Evolutionary conservation across 2,888 invertebrate species (phyloP).

Genomic region (Epirrhoe tristata): DNA sequence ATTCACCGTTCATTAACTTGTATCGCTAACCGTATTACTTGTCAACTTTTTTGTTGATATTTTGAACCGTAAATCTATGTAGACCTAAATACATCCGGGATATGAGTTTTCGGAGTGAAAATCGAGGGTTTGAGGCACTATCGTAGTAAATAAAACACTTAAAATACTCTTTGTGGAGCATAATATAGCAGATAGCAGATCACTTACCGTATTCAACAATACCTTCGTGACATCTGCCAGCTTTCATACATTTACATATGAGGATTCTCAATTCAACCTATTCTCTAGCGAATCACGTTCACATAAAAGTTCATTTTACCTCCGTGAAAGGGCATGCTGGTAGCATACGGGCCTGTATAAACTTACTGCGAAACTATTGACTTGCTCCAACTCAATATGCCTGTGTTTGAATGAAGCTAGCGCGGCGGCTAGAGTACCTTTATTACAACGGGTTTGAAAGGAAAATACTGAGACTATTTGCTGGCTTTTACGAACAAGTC

Average conservation of each 20-base stretch:
- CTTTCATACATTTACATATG: neutral
- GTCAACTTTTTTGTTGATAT: no score
- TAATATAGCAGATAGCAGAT: no score
- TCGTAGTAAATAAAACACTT: no score
- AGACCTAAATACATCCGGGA: no score
- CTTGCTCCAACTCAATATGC: slow-evolving; percentile 25
- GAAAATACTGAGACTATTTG: neutral
- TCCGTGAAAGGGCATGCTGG: neutral
- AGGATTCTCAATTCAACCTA: neutral
- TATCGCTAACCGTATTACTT: no score
- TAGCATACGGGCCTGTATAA: neutral
- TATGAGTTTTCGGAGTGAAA: no score
- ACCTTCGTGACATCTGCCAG: neutral
- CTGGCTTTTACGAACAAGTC: neutral
- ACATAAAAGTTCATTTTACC: neutral
- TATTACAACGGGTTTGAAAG: slow-evolving; percentile 1
- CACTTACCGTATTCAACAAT: no score
- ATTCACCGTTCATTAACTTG: no score
- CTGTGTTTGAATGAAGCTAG: slow-evolving; percentile 20
- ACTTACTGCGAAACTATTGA: slow-evolving; percentile 30
- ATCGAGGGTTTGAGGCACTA: no score
- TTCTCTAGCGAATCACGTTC: no score
- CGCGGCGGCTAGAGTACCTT: slow-evolving; percentile 14
- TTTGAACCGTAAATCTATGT: no score
- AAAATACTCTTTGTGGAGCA: no score